A percentile compares a stretch with the other conserved stretches of the same genome.
These are phyloP conservation scores for Crotalus helleri DNA, from an alignment of 2,113 vertebrate species.

Conservation along the genomic window DNA sequence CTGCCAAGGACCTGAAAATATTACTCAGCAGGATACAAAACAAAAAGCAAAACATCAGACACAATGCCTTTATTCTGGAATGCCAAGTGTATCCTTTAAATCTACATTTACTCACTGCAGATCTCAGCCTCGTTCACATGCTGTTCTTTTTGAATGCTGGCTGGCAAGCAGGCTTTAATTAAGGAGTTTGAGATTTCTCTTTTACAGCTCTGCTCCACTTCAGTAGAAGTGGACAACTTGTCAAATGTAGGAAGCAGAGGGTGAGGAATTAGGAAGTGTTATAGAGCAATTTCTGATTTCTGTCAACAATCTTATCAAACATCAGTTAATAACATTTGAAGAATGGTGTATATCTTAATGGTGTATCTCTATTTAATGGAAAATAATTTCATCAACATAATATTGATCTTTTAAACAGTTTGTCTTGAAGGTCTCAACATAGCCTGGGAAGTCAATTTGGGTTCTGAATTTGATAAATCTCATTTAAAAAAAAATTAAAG, in stretches of 20 bases:
- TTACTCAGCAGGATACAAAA: constrained; percentile 14
- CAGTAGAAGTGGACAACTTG: constrained; percentile 47
- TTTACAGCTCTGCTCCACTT: constrained; percentile 47
- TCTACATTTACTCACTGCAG: constrained; percentile 29
- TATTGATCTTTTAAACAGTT: not conserved
- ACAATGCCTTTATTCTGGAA: constrained; percentile 22
- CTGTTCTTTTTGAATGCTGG: constrained; percentile 30
- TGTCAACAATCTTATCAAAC: not conserved
- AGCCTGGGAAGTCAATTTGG: not conserved
- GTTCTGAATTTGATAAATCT: not conserved
- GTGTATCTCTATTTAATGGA: not conserved
- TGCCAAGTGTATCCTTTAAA: constrained; percentile 17
- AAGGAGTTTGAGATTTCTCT: constrained; percentile 39
- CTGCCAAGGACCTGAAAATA: not conserved
- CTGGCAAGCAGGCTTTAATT: constrained; percentile 42
- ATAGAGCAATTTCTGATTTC: not conserved
- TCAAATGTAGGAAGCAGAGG: constrained; percentile 31
- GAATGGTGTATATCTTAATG: not conserved
- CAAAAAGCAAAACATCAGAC: not conserved
- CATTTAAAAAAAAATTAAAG: not conserved
- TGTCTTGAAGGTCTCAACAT: not conserved
- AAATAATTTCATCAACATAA: not conserved
- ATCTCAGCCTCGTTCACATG: constrained; percentile 20
- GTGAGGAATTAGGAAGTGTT: not conserved
- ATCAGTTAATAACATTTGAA: constrained; percentile 4